These are phyloP conservation scores for Brachyhypopomus gauderio DNA, from an alignment of 2,113 vertebrate genomes.

Conservation along the genomic window DNA sequence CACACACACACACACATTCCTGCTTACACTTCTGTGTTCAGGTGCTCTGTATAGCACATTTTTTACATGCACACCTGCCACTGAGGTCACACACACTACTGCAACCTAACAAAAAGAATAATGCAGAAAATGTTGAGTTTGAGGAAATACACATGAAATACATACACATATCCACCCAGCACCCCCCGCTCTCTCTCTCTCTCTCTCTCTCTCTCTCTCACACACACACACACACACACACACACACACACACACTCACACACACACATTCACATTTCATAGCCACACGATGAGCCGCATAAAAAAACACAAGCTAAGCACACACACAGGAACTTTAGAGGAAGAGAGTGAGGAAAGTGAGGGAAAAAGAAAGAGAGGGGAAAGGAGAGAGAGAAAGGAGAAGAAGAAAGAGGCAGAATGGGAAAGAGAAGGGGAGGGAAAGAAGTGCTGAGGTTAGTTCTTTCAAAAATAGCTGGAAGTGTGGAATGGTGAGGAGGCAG, in stretches of 20 bases:
- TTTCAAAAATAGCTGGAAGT: constrained; percentile 64
- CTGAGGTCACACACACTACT: constrained; percentile 19
- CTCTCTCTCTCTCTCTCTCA: no score
- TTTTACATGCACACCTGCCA: constrained; percentile 15
- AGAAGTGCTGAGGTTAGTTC: constrained; percentile 63
- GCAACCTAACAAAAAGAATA: background rate
- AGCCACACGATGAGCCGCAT: background rate
- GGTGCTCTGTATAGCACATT: no score
- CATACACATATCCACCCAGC: no score
- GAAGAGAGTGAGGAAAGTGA: background rate
- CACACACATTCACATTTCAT: background rate
- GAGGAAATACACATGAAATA: background rate
- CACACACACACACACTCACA: background rate
- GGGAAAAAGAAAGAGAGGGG: background rate
- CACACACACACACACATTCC: constrained; percentile 24
- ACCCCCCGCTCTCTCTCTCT: no score
- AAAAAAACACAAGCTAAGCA: constrained; percentile 30
- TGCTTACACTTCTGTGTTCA: no score
- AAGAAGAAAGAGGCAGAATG: background rate
- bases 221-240: constrained; percentile 22
- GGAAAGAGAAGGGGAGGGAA: background rate
- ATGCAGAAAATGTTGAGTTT: constrained; percentile 23
- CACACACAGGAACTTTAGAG: constrained; percentile 34
- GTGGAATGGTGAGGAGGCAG: background rate
- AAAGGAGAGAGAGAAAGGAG: background rate